phyloP scores from a whole-genome alignment of 1,140 invertebrate genomes.

The Aphaenogaster ashmeadi region DNA sequence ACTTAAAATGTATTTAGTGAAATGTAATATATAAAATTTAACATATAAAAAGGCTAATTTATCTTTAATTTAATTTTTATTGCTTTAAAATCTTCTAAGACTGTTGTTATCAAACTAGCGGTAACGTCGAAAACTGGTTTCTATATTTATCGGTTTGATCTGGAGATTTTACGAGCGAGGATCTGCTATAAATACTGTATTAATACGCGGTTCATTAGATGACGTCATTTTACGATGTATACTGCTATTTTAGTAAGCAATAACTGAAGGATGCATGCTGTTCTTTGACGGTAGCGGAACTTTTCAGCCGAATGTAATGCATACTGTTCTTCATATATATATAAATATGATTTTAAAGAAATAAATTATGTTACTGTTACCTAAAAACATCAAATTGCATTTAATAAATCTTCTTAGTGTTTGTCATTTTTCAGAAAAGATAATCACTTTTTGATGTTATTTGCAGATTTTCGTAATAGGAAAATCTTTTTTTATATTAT shows the following conservation, averaged over 20 bases:
- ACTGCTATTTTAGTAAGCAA: conserved; percentile 75
- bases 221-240: conserved; percentile 78
- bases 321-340: not conserved
- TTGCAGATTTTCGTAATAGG: not conserved
- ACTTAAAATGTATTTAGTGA: not conserved
- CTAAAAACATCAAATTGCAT: not conserved
- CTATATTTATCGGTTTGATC: conserved; percentile 77
- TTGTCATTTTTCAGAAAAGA: not conserved
- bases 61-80: not conserved
- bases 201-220: conserved; percentile 80
- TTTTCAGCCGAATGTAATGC: conserved; percentile 28
- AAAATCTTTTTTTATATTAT: not conserved
- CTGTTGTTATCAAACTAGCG: conserved; percentile 31
- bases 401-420: not conserved
- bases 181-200: conserved; percentile 79
- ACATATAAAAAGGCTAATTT: not conserved
- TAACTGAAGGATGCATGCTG: conserved; percentile 39
- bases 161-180: conserved; percentile 73
- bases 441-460: not conserved
- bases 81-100: not conserved
- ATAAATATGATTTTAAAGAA: not conserved
- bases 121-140: conserved; percentile 65
- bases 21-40: not conserved
- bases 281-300: not conserved
- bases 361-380: conserved; percentile 12